Evolutionary conservation across 2,888 invertebrate species (phyloP).

Genomic region (Notodromas monacha): DNA sequence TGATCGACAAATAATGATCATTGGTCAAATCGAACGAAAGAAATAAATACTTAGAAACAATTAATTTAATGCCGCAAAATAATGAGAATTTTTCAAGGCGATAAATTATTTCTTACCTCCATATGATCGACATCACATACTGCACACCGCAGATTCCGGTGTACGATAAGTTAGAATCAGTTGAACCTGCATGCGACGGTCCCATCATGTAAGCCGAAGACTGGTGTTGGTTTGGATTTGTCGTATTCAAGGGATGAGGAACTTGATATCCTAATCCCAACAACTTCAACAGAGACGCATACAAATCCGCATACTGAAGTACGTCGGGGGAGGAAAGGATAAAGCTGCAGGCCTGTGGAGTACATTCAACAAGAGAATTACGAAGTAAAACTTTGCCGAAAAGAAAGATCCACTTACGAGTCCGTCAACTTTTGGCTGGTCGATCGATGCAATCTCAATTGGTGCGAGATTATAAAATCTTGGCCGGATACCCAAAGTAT

Average conservation of each 20-base stretch:
- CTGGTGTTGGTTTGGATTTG: no score
- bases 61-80: no score
- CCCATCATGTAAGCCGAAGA: background rate
- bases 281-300: conserved; percentile 52
- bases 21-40: no score
- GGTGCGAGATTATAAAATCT: conserved; percentile 63
- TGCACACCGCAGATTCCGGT: conserved; percentile 47
- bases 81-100: no score
- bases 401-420: conserved; percentile 15
- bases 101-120: conserved; percentile 24
- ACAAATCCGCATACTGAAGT: conserved; percentile 47
- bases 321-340: conserved; percentile 69
- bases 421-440: conserved; percentile 58
- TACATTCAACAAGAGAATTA: no score
- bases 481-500: no score
- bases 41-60: no score
- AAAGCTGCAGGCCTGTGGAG: conserved; percentile 74
- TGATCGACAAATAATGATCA: no score
- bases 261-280: conserved; percentile 40
- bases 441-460: conserved; percentile 29
- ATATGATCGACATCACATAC: conserved; percentile 56
- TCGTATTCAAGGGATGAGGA: background rate
- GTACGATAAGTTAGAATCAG: background rate
- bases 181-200: no score
- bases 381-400: conserved; percentile 6